These are phyloP conservation scores for Cheilosia scutellata DNA, from an alignment of 2,888 invertebrate species.

Conservation along the genomic window DNA sequence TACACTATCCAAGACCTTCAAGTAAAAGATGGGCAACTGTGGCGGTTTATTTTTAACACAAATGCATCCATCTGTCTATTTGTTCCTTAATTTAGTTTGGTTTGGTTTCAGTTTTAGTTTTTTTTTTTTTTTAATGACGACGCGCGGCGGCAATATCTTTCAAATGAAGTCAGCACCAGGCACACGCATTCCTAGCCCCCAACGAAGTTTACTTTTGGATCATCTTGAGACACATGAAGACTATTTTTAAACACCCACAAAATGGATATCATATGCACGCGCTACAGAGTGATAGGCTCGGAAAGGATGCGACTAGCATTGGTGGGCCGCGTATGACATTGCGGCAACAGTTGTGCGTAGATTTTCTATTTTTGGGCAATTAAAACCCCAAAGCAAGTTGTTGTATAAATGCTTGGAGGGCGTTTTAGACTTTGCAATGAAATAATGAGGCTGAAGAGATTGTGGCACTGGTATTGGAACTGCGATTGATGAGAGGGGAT, in stretches of 20 bases:
- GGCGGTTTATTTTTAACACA: constrained; percentile 72
- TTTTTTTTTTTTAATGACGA: constrained; percentile 52
- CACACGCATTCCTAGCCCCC: constrained; percentile 76
- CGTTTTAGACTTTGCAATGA: constrained; percentile 10
- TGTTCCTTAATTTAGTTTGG: constrained; percentile 63
- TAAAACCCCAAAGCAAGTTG: constrained; percentile 49
- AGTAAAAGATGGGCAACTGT: constrained; percentile 70
- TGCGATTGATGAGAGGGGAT: no score
- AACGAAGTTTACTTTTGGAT: constrained; percentile 75
- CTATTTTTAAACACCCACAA: constrained; percentile 73
- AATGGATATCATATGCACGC: constrained; percentile 59
- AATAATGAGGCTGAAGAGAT: constrained; percentile 10
- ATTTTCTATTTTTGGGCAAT: constrained; percentile 68
- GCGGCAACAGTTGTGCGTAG: constrained; percentile 74
- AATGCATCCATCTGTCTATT: constrained; percentile 76
- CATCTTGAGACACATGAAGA: constrained; percentile 64
- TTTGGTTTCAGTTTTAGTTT: neutral
- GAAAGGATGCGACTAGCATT: constrained; percentile 33
- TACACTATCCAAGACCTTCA: constrained; percentile 67
- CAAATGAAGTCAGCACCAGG: constrained; percentile 56
- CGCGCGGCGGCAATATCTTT: constrained; percentile 71
- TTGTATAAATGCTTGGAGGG: constrained; percentile 21
- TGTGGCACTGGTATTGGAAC: constrained; percentile 3
- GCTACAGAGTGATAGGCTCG: constrained; percentile 24
- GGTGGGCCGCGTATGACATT: constrained; percentile 31